Evolutionary conservation across 2,888 invertebrate genomes (phyloP), one percentile per base, ranked within the genome.

Genomic region (Neria commutata): DNA sequence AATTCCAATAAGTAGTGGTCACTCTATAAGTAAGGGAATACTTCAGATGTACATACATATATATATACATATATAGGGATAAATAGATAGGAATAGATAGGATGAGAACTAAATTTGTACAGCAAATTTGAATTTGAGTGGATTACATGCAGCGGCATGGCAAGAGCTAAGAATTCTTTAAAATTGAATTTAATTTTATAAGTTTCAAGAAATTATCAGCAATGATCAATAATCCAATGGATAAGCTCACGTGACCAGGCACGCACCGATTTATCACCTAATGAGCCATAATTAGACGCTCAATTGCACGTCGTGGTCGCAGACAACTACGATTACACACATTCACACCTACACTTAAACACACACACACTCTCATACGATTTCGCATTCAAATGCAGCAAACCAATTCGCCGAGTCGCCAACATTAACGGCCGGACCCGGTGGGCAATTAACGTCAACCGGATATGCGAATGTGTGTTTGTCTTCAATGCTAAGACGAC

Each of bases 361-460:
- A 2, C 16, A 19, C 16, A 23, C 24, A 37, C 8, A 42, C 33
- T 19, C 53, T 29, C 19, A 42, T 5, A 42, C 5, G 23, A 11
- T 3, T 21, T 21, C 26, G 14, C 33, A 33, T n/a, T 37, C 37
- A 11, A 37, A 11, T 37, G 8, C 68, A 72, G 74, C 73, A 69
- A n/a, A 69, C 69, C 75, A 71, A 75, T 70, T 75, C 71, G 65
- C 56, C 64, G n/a, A n/a, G n/a, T n/a, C n/a, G n/a, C n/a, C n/a
- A n/a, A 69, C 70, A 73, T 75, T 75, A 74, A 74, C 75, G 73
- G n/a, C n/a, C n/a, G n/a, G 64, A 69, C 66, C 68, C 69, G 73
- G 74, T 70, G 69, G 65, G 58, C 73, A 75, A 73, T 73, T 75
- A 73, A 63, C 70, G 74, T 73, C 73, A 73, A 65, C 61, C 62